Conservation (phyloP, 2,888 invertebrate genomes). For the Phengaris alcon region DNA sequence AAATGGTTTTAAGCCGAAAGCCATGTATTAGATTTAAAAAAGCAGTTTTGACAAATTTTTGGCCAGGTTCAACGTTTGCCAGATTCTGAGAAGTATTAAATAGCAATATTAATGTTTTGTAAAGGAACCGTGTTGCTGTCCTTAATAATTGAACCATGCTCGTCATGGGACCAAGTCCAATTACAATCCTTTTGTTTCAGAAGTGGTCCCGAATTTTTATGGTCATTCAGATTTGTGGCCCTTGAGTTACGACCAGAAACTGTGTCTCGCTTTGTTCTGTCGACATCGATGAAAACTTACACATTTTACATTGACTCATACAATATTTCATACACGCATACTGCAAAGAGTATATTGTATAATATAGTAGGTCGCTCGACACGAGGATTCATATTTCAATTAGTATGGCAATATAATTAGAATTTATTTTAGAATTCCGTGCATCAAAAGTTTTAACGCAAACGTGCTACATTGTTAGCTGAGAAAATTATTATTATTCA, state of each 20-base stretch:
- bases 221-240: conserved; percentile 68
- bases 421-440: not conserved
- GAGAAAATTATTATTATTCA: too few species aligned
- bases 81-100: not conserved
- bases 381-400: too few species aligned
- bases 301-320: conserved; percentile 6
- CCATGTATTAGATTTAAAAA: too few species aligned
- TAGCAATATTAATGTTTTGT: too few species aligned
- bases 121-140: not conserved
- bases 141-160: conserved; percentile 1
- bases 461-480: too few species aligned
- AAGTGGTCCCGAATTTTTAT: conserved; percentile 57
- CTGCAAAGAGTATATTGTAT: conserved; percentile 6
- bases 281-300: conserved; percentile 44
- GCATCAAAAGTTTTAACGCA: not conserved
- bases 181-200: conserved; percentile 54
- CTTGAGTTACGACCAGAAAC: conserved; percentile 59
- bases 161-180: conserved; percentile 39
- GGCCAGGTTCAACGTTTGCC: too few species aligned
- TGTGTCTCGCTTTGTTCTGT: conserved; percentile 47
- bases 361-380: not conserved
- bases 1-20: too few species aligned
- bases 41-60: too few species aligned
- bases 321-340: conserved; percentile 19
- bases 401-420: too few species aligned